phyloP scores from a whole-genome alignment of 2,113 vertebrate genomes.

The Neodontobutis hainanensis region DNA sequence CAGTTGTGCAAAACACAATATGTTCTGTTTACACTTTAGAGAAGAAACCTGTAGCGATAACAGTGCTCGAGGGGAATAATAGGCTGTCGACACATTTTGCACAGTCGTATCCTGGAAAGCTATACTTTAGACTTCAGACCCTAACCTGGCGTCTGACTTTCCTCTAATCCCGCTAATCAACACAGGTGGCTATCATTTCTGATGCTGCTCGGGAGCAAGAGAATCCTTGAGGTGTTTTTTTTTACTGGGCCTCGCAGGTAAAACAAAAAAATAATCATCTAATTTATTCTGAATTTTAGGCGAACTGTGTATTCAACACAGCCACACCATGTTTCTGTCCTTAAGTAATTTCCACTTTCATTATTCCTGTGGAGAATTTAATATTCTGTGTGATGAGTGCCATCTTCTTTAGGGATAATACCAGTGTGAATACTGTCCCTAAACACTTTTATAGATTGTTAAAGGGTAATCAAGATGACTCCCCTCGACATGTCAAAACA shows the following conservation, averaged over 20 bases:
- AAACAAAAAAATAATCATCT: slow-evolving; percentile 30
- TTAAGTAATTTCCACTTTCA: slow-evolving; percentile 71
- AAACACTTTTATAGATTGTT: slow-evolving; percentile 69
- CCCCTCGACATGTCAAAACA: slow-evolving; percentile 41
- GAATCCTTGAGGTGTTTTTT: slow-evolving; percentile 10
- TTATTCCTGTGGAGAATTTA: slow-evolving; percentile 70
- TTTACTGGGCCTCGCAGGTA: slow-evolving; percentile 19
- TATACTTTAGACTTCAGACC: slow-evolving; percentile 5
- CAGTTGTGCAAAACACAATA: slow-evolving; percentile 24
- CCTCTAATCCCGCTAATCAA: slow-evolving; percentile 52
- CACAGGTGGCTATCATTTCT: slow-evolving; percentile 34
- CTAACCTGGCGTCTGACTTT: background rate
- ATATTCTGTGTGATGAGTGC: slow-evolving; percentile 70
- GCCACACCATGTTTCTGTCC: slow-evolving; percentile 42
- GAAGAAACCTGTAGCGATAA: slow-evolving; percentile 31
- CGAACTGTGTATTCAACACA: slow-evolving; percentile 49
- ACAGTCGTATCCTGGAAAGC: slow-evolving; percentile 19
- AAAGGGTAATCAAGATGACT: slow-evolving; percentile 59
- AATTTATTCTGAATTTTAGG: slow-evolving; percentile 59
- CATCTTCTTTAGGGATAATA: slow-evolving; percentile 65
- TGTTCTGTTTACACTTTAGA: slow-evolving; percentile 29
- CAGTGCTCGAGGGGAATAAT: slow-evolving; percentile 6
- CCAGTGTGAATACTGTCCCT: slow-evolving; percentile 46
- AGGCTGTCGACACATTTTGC: slow-evolving; percentile 25
- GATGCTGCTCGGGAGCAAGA: background rate